Evolutionary conservation across 1,140 invertebrate species (phyloP).

Genomic region (Caenorhabditis inopinata): DNA sequence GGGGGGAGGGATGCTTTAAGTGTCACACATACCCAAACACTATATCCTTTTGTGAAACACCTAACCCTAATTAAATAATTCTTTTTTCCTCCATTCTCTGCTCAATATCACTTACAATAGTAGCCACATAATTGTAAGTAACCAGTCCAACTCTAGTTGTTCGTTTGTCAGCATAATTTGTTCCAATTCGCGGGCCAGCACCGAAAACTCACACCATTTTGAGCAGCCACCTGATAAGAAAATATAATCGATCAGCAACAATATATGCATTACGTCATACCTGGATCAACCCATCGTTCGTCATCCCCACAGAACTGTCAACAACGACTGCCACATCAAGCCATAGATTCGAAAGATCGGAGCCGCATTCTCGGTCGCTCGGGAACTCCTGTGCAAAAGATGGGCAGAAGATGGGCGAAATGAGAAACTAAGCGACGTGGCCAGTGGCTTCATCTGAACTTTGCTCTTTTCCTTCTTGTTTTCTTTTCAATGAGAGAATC

Average conservation of each 20-base stretch:
- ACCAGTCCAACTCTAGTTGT: background rate
- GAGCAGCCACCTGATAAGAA: slow-evolving; percentile 8
- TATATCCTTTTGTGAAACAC: too few relatives aligned
- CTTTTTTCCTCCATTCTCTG: too few relatives aligned
- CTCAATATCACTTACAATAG: background rate
- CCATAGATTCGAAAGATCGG: background rate
- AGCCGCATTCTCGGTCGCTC: background rate
- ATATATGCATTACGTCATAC: background rate
- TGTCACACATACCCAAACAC: too few relatives aligned
- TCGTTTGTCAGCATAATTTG: background rate
- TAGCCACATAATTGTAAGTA: background rate
- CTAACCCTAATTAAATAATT: too few relatives aligned
- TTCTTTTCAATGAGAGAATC: too few relatives aligned
- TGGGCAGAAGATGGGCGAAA: background rate
- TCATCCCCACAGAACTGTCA: background rate
- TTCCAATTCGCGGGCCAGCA: background rate
- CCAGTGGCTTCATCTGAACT: too few relatives aligned
- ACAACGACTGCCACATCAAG: background rate
- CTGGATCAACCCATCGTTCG: background rate
- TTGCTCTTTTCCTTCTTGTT: too few relatives aligned
- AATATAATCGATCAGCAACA: too few relatives aligned
- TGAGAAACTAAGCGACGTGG: background rate
- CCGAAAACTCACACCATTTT: background rate
- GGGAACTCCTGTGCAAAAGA: background rate
- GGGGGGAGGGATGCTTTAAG: too few relatives aligned